Percentiles rank a stretch among this genome's conserved stretches.
These are phyloP conservation scores for Otolemur crassicaudatus DNA, from an alignment of 2,797 vertebrate genomes.

Conservation along the genomic window DNA sequence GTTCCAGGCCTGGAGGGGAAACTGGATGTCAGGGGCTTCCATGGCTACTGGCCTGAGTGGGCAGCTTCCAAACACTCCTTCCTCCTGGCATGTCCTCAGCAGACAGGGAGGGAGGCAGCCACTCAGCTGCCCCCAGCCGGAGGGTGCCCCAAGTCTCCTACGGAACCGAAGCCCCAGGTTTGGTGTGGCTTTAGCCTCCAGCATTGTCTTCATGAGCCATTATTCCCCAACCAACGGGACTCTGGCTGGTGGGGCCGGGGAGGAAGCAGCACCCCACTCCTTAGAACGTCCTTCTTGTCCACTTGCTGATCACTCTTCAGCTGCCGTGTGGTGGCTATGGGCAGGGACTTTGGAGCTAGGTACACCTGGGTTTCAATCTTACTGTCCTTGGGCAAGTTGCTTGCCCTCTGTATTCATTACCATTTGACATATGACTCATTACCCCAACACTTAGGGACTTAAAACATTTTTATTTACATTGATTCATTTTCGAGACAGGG, in stretches of 20 bases:
- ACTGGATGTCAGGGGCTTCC: not conserved
- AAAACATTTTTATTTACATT: not conserved
- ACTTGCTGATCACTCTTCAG: not conserved
- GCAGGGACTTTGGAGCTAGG: not conserved
- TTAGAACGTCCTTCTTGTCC: not conserved
- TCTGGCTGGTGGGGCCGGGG: not conserved
- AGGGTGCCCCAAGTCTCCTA: not conserved
- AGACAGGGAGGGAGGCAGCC: not conserved
- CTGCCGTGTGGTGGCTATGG: rapidly evolving
- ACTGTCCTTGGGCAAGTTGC: not conserved
- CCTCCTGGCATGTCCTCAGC: not conserved
- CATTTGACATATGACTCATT: not conserved
- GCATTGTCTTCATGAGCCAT: rapidly evolving
- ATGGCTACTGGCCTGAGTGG: not conserved
- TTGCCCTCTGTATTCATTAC: not conserved
- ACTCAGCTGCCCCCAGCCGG: not conserved
- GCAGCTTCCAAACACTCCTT: not conserved
- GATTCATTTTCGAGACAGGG: not conserved
- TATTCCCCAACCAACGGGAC: not conserved
- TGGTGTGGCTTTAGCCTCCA: not conserved
- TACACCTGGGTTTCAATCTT: not conserved
- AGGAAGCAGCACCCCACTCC: rapidly evolving
- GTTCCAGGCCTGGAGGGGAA: not conserved
- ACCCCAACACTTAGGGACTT: not conserved
- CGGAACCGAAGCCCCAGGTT: too few species aligned